Conservation (phyloP, 37 sponge, comb jelly and placozoan species). For the Trichoplax adhaerens region DNA sequence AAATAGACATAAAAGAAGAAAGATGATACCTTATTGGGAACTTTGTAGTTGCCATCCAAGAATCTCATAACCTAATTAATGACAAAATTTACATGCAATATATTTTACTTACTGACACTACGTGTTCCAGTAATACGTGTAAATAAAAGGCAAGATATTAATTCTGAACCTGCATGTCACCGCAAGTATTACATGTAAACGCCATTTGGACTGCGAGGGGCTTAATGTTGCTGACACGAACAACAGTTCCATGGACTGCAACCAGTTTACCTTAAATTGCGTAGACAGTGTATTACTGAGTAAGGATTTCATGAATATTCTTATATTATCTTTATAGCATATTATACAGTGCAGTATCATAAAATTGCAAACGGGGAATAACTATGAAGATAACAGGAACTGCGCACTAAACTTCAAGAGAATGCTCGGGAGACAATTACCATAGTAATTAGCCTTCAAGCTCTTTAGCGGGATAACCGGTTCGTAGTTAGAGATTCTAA, state of each 20-base stretch:
- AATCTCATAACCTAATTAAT: slow-evolving; percentile 23
- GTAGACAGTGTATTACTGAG: too few species aligned
- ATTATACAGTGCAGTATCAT: too few species aligned
- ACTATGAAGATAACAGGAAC: not conserved
- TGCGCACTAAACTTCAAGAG: not conserved
- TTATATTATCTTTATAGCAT: too few species aligned
- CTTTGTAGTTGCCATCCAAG: slow-evolving; percentile 73
- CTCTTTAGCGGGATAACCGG: slow-evolving; percentile 46
- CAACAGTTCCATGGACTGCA: slow-evolving; percentile 76
- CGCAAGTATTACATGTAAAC: slow-evolving; percentile 64
- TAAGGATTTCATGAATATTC: too few species aligned
- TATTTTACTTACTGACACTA: too few species aligned
- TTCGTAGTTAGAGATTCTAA: slow-evolving; percentile 41
- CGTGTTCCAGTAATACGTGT: too few species aligned
- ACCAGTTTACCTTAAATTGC: slow-evolving; percentile 48
- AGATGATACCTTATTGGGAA: slow-evolving; percentile 44
- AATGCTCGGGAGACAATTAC: slow-evolving; percentile 1
- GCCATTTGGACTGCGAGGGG: slow-evolving; percentile 76
- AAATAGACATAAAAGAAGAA: too few species aligned
- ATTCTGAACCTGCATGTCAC: slow-evolving; percentile 14
- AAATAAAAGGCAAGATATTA: not conserved
- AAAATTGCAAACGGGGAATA: not conserved
- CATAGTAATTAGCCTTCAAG: slow-evolving; percentile 52
- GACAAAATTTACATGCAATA: too few species aligned
- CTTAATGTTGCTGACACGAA: slow-evolving; percentile 69